Percentiles rank a stretch among this genome's conserved stretches.
phyloP scores from a whole-genome alignment of 2,113 vertebrate genomes.

The Aspiorhynchus laticeps region DNA sequence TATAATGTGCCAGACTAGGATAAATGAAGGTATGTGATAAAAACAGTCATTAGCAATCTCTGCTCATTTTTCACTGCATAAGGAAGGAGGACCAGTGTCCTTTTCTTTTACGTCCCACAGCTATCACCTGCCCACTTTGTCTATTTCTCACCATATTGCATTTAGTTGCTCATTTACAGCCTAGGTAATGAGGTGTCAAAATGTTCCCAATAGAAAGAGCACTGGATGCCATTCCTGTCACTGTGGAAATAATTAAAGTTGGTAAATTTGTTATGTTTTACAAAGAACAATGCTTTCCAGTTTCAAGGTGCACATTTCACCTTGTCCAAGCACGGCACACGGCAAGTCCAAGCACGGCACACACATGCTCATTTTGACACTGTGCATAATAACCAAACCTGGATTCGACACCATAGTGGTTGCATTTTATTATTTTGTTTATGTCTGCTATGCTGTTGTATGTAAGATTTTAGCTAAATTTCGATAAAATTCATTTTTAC shows the following conservation, averaged over 20 bases:
- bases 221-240: conserved; percentile 18
- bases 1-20: conserved; percentile 70
- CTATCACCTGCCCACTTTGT: conserved; percentile 13
- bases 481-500: not conserved
- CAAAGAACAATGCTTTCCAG: conserved; percentile 24
- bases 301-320: conserved; percentile 33
- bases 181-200: conserved; percentile 49
- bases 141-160: conserved; percentile 35
- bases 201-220: conserved; percentile 27
- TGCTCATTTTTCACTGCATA: conserved; percentile 47
- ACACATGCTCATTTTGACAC: not conserved
- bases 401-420: not conserved
- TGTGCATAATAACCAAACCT: too few relatives aligned
- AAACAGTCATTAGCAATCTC: conserved; percentile 61
- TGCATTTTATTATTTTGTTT: too few relatives aligned
- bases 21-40: conserved; percentile 58
- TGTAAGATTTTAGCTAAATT: not conserved
- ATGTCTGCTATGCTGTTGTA: not conserved
- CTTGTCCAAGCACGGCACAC: not conserved
- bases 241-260: conserved; percentile 42
- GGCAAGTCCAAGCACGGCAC: not conserved
- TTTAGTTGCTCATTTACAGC: conserved; percentile 44
- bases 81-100: conserved; percentile 21
- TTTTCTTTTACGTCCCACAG: conserved; percentile 43
- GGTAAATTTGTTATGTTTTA: conserved; percentile 40